Base-by-base conservation (phyloP, 2,888 invertebrate species). In the Acrobeloides nanus region DNA sequence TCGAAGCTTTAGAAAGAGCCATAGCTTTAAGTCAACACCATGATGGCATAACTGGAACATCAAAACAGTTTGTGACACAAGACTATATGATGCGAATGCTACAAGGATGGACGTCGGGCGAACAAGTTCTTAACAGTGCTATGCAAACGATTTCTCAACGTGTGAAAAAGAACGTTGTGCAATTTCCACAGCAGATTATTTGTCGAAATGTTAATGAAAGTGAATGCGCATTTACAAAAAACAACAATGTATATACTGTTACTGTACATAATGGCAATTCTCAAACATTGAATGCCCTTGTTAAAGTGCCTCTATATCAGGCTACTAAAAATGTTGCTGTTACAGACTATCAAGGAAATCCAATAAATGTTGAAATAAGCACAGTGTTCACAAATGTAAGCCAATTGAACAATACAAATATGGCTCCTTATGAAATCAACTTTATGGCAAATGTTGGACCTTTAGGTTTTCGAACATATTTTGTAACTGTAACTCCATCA, bases 31-130 rank as follows among this genome's bases (percentile, higher is more conserved):
- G 74, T 12, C 90, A 92, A 73, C 92, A 93, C 73, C 92, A 93
- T 71, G 90, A 93, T 74, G 87, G 85, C 0, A 82, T 92, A 1
- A 87, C 87, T 10, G 75, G 75, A n/a, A 74, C 74, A 1, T 77
- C 77, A 31, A 79, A 78, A 58, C 78, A 79, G 55, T 72, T 69
- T 44, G 80, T 97, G 0, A 85, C 92, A 74, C 79, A 37, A 81
- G 89, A 97, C 76, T 97, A 95, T 75, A 83, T 84, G 21, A 77
- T 84, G 24, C 75, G 87, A 27, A 76, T 95, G 12, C 77, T 81
- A 43, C 75, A 80, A 12, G 89, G 85, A 0, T 77, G 87, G 0
- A 75, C 79, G 0, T 43, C 23, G 17, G 61, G 38, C 17, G 52
- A 61, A 34, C 61, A n/a, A n/a, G n/a, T n/a, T n/a, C n/a, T n/a